phyloP scores from a whole-genome alignment of 2,113 vertebrate genomes.

The Trachemys scripta region DNA sequence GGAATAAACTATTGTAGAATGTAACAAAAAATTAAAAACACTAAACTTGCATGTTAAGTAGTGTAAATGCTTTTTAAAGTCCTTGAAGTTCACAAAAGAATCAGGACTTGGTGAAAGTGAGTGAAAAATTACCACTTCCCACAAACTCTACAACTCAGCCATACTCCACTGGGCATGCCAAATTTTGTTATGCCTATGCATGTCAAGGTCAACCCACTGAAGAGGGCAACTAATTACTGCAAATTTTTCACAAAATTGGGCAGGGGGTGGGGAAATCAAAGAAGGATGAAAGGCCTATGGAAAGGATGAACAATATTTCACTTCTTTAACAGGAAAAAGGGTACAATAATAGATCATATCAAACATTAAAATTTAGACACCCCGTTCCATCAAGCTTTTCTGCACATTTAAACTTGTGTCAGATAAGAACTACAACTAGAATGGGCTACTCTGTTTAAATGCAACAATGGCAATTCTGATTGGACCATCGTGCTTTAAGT shows the following conservation, averaged over 20 bases:
- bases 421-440: not conserved
- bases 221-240: not conserved
- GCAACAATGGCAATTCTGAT: not conserved
- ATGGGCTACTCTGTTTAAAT: not conserved
- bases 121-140: not conserved
- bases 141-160: not conserved
- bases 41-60: not conserved
- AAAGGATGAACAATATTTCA: not conserved
- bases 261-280: not conserved
- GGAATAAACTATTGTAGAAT: not conserved
- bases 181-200: not conserved
- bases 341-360: not conserved
- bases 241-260: not conserved
- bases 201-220: not conserved
- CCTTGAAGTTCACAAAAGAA: not conserved
- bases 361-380: not conserved
- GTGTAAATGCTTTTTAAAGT: not conserved
- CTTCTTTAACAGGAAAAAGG: constrained; percentile 1
- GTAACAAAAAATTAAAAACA: not conserved
- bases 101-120: constrained; percentile 12
- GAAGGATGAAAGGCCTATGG: not conserved
- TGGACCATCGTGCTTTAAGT: not conserved
- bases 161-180: not conserved
- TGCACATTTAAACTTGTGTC: not conserved
- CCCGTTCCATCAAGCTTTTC: not conserved